phyloP scores from a whole-genome alignment of 2,888 invertebrate species.

The Synergus japonicus region DNA sequence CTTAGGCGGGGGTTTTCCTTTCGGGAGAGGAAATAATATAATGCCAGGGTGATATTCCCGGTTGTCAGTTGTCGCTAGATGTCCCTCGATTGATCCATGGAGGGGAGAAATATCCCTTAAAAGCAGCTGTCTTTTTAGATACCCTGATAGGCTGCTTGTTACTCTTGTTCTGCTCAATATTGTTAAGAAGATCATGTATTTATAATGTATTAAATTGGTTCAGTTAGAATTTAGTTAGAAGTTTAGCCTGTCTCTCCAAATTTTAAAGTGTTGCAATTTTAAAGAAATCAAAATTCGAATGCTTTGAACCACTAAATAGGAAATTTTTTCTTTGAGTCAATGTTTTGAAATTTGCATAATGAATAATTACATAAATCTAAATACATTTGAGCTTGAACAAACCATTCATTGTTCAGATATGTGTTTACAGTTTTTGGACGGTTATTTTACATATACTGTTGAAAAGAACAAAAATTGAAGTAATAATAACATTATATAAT shows the following conservation, averaged over 20 bases:
- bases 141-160: slow-evolving; percentile 10
- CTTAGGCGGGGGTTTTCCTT: slow-evolving; percentile 36
- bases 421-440: background rate
- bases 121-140: slow-evolving; percentile 19
- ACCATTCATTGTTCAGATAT: too few species aligned
- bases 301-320: too few species aligned
- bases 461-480: background rate
- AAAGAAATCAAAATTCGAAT: background rate
- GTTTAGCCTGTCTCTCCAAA: too few species aligned
- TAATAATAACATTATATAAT: background rate
- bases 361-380: too few species aligned
- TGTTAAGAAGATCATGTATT: background rate
- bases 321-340: background rate
- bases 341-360: background rate
- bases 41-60: slow-evolving; percentile 23
- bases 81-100: slow-evolving; percentile 25
- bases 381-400: too few species aligned
- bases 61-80: slow-evolving; percentile 25
- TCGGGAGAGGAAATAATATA: slow-evolving; percentile 35
- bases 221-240: too few species aligned
- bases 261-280: background rate
- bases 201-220: background rate
- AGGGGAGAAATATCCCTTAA: background rate
- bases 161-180: slow-evolving; percentile 5
- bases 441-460: background rate